Evolutionary conservation across 2,888 invertebrate genomes (phyloP).

Genomic region (Diabrotica balteata): DNA sequence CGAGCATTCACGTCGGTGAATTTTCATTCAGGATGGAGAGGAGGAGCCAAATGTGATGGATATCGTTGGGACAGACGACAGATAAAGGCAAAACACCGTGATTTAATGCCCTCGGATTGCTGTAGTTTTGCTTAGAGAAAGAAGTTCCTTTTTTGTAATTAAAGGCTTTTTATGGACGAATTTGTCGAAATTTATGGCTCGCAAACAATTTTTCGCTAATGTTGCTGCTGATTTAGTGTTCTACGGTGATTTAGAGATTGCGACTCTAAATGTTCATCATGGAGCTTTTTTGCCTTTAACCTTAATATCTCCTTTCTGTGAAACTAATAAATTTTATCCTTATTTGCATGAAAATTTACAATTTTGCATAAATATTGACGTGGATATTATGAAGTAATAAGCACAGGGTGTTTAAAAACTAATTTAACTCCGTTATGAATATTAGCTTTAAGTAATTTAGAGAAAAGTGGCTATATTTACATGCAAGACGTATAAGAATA

Average conservation of each 20-base stretch:
- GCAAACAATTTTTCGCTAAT: conserved; percentile 45
- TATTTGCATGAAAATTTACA: neutral
- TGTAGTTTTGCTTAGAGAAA: conserved; percentile 58
- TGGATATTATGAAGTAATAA: no score
- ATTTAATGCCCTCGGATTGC: conserved; percentile 58
- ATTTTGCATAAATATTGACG: no score
- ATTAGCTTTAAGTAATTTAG: no score
- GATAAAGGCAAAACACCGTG: conserved; percentile 63
- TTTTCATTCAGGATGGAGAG: conserved; percentile 42
- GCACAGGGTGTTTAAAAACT: no score
- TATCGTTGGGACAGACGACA: conserved; percentile 58
- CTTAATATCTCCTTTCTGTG: conserved; percentile 8
- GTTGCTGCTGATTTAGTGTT: conserved; percentile 39
- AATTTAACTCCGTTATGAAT: no score
- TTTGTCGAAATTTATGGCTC: conserved; percentile 50
- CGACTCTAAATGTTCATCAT: conserved; percentile 22
- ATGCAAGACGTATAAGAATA: no score
- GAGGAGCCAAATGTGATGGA: conserved; percentile 59
- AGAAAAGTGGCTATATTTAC: no score
- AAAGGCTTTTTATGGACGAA: conserved; percentile 53
- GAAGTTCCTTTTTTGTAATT: conserved; percentile 61
- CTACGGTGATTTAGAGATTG: conserved; percentile 21
- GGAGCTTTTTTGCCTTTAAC: conserved; percentile 6
- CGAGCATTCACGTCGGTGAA: conserved; percentile 30
- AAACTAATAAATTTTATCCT: neutral